Conservation (phyloP, 2,113 vertebrate genomes). For the Sebastes fasciatus region DNA sequence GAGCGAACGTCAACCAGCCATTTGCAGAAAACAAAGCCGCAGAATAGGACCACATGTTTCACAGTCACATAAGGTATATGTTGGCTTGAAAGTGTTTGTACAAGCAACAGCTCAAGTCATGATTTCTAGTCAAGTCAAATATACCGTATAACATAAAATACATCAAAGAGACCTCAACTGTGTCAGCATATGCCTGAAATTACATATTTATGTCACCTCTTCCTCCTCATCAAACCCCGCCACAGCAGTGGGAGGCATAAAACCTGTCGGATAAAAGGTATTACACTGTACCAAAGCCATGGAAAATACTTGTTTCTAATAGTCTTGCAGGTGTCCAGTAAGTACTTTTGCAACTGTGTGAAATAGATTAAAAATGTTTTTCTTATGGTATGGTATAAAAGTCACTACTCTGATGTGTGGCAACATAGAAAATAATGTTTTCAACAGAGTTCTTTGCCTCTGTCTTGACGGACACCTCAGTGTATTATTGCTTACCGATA, state of each 20-base stretch:
- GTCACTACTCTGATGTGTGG: neutral
- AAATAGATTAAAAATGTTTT: neutral
- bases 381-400: neutral
- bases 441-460: no score
- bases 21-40: slow-evolving; percentile 58
- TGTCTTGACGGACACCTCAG: no score
- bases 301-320: neutral
- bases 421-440: no score
- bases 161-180: slow-evolving; percentile 30
- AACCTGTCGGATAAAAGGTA: slow-evolving; percentile 1
- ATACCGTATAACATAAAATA: slow-evolving; percentile 17
- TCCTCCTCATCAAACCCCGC: neutral
- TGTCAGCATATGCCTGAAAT: slow-evolving; percentile 10
- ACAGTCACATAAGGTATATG: slow-evolving; percentile 52
- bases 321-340: neutral
- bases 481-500: no score
- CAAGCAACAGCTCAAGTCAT: slow-evolving; percentile 39
- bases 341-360: neutral
- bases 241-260: neutral
- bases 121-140: slow-evolving; percentile 42
- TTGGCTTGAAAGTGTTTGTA: slow-evolving; percentile 44
- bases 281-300: neutral
- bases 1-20: slow-evolving; percentile 58
- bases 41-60: slow-evolving; percentile 73
- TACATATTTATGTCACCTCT: slow-evolving; percentile 13